These are phyloP conservation scores for Gymnarchus niloticus DNA, from an alignment of 2,113 vertebrate genomes.

Conservation along the genomic window DNA sequence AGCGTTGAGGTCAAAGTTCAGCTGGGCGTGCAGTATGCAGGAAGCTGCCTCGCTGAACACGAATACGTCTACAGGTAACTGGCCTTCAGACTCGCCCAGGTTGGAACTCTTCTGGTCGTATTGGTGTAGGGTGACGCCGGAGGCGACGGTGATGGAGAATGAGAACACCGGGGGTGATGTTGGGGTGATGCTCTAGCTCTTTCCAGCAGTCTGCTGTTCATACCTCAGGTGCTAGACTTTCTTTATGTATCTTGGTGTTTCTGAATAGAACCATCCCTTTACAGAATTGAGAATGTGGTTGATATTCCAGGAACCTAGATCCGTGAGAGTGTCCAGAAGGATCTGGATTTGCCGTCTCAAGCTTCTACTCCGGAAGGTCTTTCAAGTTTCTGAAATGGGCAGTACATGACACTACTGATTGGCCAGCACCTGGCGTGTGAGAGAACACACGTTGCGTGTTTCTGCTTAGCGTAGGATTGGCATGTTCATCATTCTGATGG, in stretches of 20 bases:
- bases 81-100: not conserved
- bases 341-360: not conserved
- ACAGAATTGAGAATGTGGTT: too few species aligned
- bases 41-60: slow-evolving; percentile 76
- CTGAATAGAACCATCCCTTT: too few species aligned
- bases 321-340: not conserved
- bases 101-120: not conserved
- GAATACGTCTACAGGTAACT: slow-evolving; percentile 65
- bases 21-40: slow-evolving; percentile 73
- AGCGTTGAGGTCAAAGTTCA: slow-evolving; percentile 55
- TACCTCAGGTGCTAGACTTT: not conserved
- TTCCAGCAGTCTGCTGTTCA: too few species aligned
- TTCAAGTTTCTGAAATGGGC: not conserved
- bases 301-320: not conserved
- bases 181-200: not conserved
- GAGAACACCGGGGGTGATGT: not conserved
- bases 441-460: not conserved
- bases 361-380: not conserved
- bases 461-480: not conserved
- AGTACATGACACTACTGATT: not conserved
- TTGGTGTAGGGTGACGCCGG: too few species aligned
- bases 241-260: too few species aligned
- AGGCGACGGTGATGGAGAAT: too few species aligned
- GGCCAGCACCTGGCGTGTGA: not conserved
- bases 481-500: not conserved